Base-by-base conservation (phyloP, 2,113 vertebrate species). In the Apus apus region DNA sequence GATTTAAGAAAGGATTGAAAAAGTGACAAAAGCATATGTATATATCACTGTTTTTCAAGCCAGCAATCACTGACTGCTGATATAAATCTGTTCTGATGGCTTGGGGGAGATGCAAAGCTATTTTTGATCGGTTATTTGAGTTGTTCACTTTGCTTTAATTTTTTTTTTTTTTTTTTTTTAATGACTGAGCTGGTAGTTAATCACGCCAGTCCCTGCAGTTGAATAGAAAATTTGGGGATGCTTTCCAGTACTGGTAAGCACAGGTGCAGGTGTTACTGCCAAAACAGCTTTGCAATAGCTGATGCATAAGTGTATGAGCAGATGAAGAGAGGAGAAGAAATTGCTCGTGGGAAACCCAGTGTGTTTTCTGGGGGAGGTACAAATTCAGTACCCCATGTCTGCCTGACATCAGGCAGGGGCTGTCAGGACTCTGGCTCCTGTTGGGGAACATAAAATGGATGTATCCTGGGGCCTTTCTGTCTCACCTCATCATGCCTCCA, bases 91-190 rank as follows among this genome's bases (percentile, higher is more conserved):
- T 81, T 89, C n/a, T 82, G 74, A 76, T 73, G 74, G 73, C 87
- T 87, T 85, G 75, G 20, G 74, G 82, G 60, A 74, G 75, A 91
- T 85, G 78, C 75, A 94, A 73, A 89, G 82, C 76, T 96, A 88
- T 85, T 96, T 95, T 95, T 95, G 89, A 96, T 46, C 32, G 76
- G 87, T 66, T 90, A 66, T 93, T 85, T 83, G 32, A 91, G 87
- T 46, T 56, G 72, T 73, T 91, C 3, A 2, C 74, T 85, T 89
- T 43, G 46, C 86, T 67, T 78, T 58, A 78, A 67, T 67, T 34
- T 66, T 58, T 27, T 5, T 46, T 77, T 67, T 30, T 62, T 58
- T 27, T 67, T 30, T 71, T 58, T 27, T 48, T 36, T 4, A 60
- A 45, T 76, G 46, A n/a, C 67, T 80, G 62, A 85, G 26, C 43